phyloP scores from a whole-genome alignment of 2,797 vertebrate species.

The Columba guinea region DNA sequence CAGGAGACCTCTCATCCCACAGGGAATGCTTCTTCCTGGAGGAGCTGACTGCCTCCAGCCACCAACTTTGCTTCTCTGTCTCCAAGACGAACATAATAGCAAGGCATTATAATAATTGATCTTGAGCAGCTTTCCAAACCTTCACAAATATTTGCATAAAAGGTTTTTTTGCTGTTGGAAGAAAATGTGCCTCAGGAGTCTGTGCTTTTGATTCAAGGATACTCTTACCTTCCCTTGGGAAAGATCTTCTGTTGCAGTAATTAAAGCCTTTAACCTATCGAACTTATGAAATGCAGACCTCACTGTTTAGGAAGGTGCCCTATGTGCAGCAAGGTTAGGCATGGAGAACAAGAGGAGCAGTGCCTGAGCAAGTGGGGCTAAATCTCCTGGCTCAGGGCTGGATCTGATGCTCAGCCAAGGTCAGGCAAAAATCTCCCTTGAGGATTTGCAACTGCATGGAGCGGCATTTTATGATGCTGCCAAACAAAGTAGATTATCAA shows the following conservation, averaged over 20 bases:
- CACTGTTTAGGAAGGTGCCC: background rate
- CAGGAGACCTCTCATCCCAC: background rate
- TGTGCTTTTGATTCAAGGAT: slow-evolving; percentile 13
- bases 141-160: slow-evolving; percentile 33
- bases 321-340: rapidly evolving
- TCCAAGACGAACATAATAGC: background rate
- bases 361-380: background rate
- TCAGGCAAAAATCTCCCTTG: background rate
- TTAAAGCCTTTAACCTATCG: slow-evolving; percentile 34
- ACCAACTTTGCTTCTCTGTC: background rate
- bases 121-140: background rate
- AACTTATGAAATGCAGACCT: background rate
- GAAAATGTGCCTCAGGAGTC: background rate
- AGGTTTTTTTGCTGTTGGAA: slow-evolving; percentile 1
- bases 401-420: background rate
- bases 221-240: background rate
- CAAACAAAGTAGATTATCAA: background rate
- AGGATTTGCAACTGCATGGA: rapidly evolving
- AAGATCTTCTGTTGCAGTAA: background rate
- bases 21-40: background rate
- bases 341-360: background rate
- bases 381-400: background rate
- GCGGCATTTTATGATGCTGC: background rate
- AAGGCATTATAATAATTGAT: background rate
- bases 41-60: background rate